A percentile compares a stretch with the other conserved stretches of the same genome.
Conservation (phyloP, 2,888 invertebrate species). For the Pollenia angustigena region DNA sequence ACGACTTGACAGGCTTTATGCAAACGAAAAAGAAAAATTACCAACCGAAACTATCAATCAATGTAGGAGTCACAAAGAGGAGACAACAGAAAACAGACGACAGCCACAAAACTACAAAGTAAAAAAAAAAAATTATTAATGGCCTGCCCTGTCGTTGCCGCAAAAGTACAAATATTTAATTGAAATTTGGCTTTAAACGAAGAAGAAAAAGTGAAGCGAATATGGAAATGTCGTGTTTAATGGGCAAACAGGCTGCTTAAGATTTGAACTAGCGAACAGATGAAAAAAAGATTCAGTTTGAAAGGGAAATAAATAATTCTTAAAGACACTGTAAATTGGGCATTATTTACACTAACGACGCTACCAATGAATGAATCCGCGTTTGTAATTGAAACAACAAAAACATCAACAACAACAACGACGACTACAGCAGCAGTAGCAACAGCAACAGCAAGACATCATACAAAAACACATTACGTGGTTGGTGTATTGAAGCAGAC, state of each 20-base stretch:
- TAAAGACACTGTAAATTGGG: slow-evolving; percentile 19
- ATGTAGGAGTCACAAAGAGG: neutral
- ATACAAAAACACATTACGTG: slow-evolving; percentile 51
- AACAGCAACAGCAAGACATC: slow-evolving; percentile 59
- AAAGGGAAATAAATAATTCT: neutral
- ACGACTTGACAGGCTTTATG: neutral
- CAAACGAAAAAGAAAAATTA: neutral
- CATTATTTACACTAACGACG: slow-evolving; percentile 42
- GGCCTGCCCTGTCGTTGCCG: neutral
- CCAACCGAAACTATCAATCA: slow-evolving; percentile 13
- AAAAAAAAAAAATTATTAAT: slow-evolving; percentile 9
- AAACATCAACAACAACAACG: slow-evolving; percentile 60
- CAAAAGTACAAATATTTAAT: slow-evolving; percentile 2
- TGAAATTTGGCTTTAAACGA: neutral
- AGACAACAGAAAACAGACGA: neutral
- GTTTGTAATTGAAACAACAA: slow-evolving; percentile 69
- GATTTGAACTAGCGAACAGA: neutral
- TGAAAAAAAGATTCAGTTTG: neutral
- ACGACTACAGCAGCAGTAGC: slow-evolving; percentile 48
- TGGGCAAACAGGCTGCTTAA: neutral
- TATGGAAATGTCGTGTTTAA: no score
- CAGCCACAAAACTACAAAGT: slow-evolving; percentile 13
- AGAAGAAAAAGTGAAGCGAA: neutral
- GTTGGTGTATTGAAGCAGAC: slow-evolving; percentile 31
- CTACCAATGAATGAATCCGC: slow-evolving; percentile 75